Evolutionary conservation across 2,113 vertebrate species (phyloP), one percentile per base, ranked within the genome.

Genomic region (Sterna hirundo): DNA sequence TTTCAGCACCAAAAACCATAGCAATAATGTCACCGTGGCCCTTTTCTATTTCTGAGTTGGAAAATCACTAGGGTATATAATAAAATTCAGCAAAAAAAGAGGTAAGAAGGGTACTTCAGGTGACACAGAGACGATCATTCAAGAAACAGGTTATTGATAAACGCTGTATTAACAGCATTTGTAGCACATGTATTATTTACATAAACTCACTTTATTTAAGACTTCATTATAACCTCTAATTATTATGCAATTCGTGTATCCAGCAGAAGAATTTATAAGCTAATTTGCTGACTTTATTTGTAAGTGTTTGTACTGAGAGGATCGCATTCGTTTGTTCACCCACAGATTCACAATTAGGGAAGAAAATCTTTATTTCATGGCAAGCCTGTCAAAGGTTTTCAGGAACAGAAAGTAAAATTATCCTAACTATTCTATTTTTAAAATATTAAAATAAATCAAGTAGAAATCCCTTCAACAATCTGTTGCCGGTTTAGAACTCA

Each of bases 61-160:
- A 92, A 93, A 95, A 82, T 76, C 74, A 85, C 57, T 11, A 27
- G 19, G 13, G 21, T 61, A 27, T n/a, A 34, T 51, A 89, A 84
- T 40, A 94, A 82, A 95, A 94, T 47, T 47, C 83, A 95, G 88
- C 15, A 79, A 71, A 54, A 38, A 80, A 71, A 74, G 75, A 91
- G 71, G 54, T 51, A 86, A 72, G 40, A 90, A 72, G 7, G 51
- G n/a, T 81, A 69, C 60, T 77, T 74, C 60, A 86, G 81, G 82
- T 80, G 75, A 94, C 70, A 23, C n/a, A 65, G 29, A 55, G 46
- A 72, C 2, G 4, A 87, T 54, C 20, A n/a, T 78, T 91, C 51
- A 58, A 58, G 62, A 65, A 91, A 60, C 15, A 72, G 29, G 10
- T 89, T 69, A 38, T 4, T 65, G 54, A 55, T 92, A 92, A 83